Base-by-base conservation (phyloP, 2,888 invertebrate species). In the Noctua janthe region DNA sequence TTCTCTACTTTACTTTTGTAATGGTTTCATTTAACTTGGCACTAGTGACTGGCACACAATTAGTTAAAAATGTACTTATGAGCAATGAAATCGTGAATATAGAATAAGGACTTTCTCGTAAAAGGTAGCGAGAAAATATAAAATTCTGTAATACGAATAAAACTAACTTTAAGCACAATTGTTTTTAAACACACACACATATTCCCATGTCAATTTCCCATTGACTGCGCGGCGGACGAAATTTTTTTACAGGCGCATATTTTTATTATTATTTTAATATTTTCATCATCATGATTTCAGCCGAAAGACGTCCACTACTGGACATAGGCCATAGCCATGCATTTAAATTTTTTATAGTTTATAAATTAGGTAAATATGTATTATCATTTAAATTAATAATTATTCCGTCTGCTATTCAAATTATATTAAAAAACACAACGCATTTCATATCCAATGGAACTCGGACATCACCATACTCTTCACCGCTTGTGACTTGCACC, bases 1-100 rank as follows among this genome's bases (percentile, higher is more conserved):
- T 74, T 85, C 74, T 83, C 83, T 85, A n/a, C 51, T 84, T 84
- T 56, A 59, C 51, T 54, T 69, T 74, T 80, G 62, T 69, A 74
- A 74, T 72, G 4, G 3, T 49, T 80, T 59, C 15, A 6, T 64
- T 54, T 39, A 54, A 39, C 35, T 78, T 78, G 80, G 78, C 67
- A 56, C 15, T 11, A 20, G 79, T n/a, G 8, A 6, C 10, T 76
- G 13, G 76, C 35, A n/a, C 35, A n/a, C 35, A 47, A 13, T 13
- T 59, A 54, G 51, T 54, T 49, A 10, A 59, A 29, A 76, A 35
- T 49, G 13, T 59, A 76, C 3, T 17, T 23, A 76, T 6, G 17
- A 75, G 20, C 6, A 7, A 73, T n/a, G n/a, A 13, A 72, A 29
- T 73, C 39, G 51, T 29, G 20, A n/a, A 3, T 56, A 54, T 74